These are phyloP conservation scores for Portevinia maculata DNA, from an alignment of 2,888 invertebrate species.

Conservation along the genomic window DNA sequence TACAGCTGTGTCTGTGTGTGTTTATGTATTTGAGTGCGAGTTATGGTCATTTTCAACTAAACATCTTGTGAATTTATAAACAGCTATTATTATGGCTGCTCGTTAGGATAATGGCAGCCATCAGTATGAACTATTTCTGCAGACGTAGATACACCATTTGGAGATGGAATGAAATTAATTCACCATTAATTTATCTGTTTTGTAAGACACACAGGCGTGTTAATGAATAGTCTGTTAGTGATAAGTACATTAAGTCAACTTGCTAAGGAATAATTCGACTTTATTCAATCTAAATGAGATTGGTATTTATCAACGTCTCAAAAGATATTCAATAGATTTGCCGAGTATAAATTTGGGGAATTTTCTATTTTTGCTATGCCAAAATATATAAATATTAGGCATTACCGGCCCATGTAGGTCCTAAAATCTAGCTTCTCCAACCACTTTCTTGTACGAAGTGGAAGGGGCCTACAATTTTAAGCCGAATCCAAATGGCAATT, in stretches of 20 bases:
- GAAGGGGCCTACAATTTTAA: too few relatives aligned
- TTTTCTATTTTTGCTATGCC: too few relatives aligned
- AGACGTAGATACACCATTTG: not conserved
- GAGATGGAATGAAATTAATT: not conserved
- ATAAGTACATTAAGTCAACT: not conserved
- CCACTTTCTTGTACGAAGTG: too few relatives aligned
- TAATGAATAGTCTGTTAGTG: conserved; percentile 3
- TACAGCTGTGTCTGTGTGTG: not conserved
- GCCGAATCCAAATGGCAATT: too few relatives aligned
- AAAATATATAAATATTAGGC: too few relatives aligned
- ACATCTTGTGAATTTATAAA: conserved; percentile 45
- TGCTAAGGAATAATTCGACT: not conserved
- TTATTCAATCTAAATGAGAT: not conserved
- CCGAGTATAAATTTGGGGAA: too few relatives aligned
- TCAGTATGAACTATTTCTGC: conserved; percentile 19
- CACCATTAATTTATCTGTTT: not conserved
- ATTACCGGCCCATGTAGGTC: too few relatives aligned
- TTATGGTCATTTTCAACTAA: conserved; percentile 10
- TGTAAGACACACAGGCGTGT: not conserved
- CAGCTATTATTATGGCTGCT: conserved; percentile 30
- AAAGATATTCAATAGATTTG: too few relatives aligned
- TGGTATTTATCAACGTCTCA: not conserved
- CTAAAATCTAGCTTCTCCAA: too few relatives aligned
- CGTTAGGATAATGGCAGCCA: conserved; percentile 19
- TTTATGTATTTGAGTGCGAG: too few relatives aligned